These are phyloP conservation scores for Cyanoliseus patagonus DNA, from an alignment of 2,113 vertebrate genomes.

Conservation along the genomic window DNA sequence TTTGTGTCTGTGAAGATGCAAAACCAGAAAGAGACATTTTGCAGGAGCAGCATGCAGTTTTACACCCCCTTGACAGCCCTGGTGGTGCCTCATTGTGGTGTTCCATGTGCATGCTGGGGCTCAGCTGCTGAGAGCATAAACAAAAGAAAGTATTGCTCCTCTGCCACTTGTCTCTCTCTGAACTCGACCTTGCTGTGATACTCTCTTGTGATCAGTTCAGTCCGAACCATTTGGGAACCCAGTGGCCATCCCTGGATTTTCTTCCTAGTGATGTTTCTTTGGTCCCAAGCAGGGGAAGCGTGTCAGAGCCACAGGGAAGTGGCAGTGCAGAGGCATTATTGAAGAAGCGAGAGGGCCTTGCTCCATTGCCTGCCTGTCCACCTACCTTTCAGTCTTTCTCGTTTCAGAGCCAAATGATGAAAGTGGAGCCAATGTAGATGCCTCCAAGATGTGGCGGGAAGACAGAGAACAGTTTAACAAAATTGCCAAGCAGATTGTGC, in stretches of 20 bases:
- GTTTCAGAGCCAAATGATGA: constrained; percentile 94
- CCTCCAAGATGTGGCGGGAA: constrained; percentile 98
- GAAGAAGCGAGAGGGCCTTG: not conserved
- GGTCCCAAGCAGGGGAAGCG: not conserved
- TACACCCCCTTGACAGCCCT: not conserved
- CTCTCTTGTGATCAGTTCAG: not conserved
- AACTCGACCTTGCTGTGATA: not conserved
- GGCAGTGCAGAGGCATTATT: not conserved
- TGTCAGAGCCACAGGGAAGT: not conserved
- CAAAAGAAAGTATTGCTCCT: not conserved
- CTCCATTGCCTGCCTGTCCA: not conserved
- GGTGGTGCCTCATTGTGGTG: not conserved
- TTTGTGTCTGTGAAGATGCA: constrained; percentile 19
- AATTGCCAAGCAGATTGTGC: constrained; percentile 92
- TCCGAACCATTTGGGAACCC: not conserved
- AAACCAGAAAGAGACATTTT: not conserved
- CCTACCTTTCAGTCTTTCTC: not conserved
- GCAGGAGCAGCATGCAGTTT: not conserved
- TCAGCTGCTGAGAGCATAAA: not conserved
- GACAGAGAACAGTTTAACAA: constrained; percentile 92
- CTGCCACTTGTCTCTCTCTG: not conserved
- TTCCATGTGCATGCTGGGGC: not conserved
- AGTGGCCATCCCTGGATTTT: not conserved
- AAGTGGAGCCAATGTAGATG: constrained; percentile 94
- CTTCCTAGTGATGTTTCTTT: not conserved